phyloP scores from a whole-genome alignment of 2,888 invertebrate genomes.

The Epinotia ramella region DNA sequence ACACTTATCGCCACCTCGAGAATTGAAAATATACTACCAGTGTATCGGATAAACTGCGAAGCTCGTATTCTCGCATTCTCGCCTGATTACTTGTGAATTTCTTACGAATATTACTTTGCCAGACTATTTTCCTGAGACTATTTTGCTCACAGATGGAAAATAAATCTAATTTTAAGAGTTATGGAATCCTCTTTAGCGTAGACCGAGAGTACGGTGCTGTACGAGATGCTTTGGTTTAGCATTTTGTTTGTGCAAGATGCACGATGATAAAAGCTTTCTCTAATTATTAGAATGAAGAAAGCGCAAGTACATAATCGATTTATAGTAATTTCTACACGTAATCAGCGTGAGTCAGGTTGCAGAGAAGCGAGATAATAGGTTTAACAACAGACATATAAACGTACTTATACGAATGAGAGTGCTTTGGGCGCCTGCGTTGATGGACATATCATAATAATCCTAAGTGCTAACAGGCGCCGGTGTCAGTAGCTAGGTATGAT shows the following conservation, averaged over 20 bases:
- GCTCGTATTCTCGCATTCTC: slow-evolving; percentile 8
- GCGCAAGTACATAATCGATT: slow-evolving; percentile 10
- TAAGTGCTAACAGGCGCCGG: slow-evolving; percentile 8
- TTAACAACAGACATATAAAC: background rate
- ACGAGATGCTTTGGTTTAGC: background rate
- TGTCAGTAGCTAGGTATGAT: slow-evolving; percentile 3
- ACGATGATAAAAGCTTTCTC: slow-evolving; percentile 31
- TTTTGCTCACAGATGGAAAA: slow-evolving; percentile 22
- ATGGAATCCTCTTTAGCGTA: slow-evolving; percentile 6
- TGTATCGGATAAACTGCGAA: slow-evolving; percentile 8
- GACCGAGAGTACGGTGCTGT: background rate
- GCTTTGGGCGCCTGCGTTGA: background rate
- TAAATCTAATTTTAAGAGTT: slow-evolving; percentile 23
- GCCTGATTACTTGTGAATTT: slow-evolving; percentile 32
- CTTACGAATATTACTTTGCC: slow-evolving; percentile 16
- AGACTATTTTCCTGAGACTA: slow-evolving; percentile 5
- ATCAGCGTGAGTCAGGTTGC: background rate
- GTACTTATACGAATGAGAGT: background rate
- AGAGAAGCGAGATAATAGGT: background rate
- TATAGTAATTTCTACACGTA: slow-evolving; percentile 23
- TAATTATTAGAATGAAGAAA: slow-evolving; percentile 6
- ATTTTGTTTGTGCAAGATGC: background rate
- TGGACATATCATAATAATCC: slow-evolving; percentile 3
- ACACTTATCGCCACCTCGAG: slow-evolving; percentile 30
- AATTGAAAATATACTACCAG: slow-evolving; percentile 8